Evolutionary conservation across 2,888 invertebrate species (phyloP).

Genomic region (Latrodectus hesperus): DNA sequence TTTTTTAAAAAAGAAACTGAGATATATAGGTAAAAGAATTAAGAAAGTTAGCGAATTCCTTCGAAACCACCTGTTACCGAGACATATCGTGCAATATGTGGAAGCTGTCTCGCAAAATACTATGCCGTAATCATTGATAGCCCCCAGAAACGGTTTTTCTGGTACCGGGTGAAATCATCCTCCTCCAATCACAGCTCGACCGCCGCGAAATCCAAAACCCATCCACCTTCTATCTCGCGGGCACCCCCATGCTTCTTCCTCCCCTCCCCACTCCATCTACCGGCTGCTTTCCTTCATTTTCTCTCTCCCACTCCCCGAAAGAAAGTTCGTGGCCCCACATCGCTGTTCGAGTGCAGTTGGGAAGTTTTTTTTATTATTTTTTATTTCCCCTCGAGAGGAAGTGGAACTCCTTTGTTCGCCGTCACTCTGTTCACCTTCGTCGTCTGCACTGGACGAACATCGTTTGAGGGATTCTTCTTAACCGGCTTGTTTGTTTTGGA

Average conservation of each 20-base stretch:
- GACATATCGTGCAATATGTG: too few relatives aligned
- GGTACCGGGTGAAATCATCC: slow-evolving; percentile 3
- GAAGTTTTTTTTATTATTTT: neutral
- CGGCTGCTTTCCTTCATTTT: neutral
- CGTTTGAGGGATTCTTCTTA: neutral
- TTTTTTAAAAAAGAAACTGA: too few relatives aligned
- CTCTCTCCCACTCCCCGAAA: neutral
- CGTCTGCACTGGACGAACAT: neutral
- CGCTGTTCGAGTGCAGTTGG: neutral
- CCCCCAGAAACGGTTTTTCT: neutral
- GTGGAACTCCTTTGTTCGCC: neutral
- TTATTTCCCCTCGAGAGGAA: neutral
- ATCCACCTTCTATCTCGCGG: slow-evolving; percentile 1
- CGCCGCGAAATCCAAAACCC: slow-evolving; percentile 62
- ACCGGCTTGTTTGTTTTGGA: neutral
- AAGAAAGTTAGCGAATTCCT: too few relatives aligned
- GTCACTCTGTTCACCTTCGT: slow-evolving; percentile 2
- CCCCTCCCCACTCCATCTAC: neutral
- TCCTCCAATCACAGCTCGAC: slow-evolving; percentile 57
- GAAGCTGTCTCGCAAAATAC: neutral
- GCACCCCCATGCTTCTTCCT: slow-evolving; percentile 3
- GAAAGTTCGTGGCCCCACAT: neutral
- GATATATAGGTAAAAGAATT: too few relatives aligned
- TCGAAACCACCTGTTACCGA: too few relatives aligned
- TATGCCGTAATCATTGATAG: neutral